Evolutionary conservation across 2,888 invertebrate genomes (phyloP), one percentile per base, ranked within the genome.

Genomic region (Drosophila conformis): DNA sequence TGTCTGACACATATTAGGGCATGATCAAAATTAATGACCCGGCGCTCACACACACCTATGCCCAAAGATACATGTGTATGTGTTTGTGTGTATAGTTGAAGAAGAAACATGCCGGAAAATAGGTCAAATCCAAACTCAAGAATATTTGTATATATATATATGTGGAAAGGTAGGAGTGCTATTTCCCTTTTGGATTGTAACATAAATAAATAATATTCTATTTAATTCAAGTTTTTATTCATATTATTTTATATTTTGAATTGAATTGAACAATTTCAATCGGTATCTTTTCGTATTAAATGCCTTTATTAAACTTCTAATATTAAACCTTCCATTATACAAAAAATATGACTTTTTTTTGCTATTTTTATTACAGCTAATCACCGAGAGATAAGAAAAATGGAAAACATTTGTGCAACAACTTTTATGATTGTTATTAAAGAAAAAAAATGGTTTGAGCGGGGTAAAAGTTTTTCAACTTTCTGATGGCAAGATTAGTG

Each of bases 11-110:
- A 91, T 85, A 91, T 91, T 91, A 88, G 78, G 76, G 74, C 75
- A 82, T 86, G 85, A 87, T 85, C 83, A 70, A 89, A 91, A 91
- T 91, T 91, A 91, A 91, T 91, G 91, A 90, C 81, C 86, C 81
- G 69, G 68, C 78, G 75, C 81, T 77, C 77, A 61, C 72, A 77
- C 75, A 77, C 62, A 78, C 77, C 76, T 74, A 66, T 56, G 60
- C 49, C 54, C 69, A 67, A 68, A 77, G 27, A 29, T 18, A 31
- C 40, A 60, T 52, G 36, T 38, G 42, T 25, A 27, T 67, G 53
- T 68, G 46, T 64, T n/a, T 60, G 49, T 64, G 63, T 56, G 66
- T 54, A 71, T 62, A 82, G 61, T 65, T 80, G 65, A 65, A 49
- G 57, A 36, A 49, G 62, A 65, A 68, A 46, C 46, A 61, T 68